A percentile compares a stretch with the other conserved stretches of the same genome.
Evolutionary conservation across 2,888 invertebrate genomes (phyloP).

Genomic region (Drosophila borborema): DNA sequence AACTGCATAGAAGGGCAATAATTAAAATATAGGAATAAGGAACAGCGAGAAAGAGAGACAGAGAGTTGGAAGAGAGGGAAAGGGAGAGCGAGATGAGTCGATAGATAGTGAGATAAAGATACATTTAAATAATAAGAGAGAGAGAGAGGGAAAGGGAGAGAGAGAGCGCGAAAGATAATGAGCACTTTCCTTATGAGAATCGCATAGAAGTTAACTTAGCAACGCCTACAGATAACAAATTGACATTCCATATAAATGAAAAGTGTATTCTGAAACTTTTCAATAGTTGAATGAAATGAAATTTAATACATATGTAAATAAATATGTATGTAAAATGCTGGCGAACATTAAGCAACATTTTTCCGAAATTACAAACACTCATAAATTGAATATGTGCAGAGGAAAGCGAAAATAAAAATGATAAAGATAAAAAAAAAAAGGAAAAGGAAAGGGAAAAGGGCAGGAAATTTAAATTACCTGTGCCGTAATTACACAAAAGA

Average conservation of each 20-base stretch:
- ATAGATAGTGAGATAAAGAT: neutral
- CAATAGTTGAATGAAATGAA: neutral
- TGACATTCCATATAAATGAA: neutral
- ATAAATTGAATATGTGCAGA: constrained; percentile 22
- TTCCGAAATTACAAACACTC: constrained; percentile 13
- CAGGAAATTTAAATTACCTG: constrained; percentile 77
- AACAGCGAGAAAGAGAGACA: too few relatives aligned
- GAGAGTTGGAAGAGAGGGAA: too few relatives aligned
- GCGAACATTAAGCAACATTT: constrained; percentile 23
- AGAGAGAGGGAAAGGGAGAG: neutral
- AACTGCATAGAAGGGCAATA: too few relatives aligned
- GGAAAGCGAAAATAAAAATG: neutral
- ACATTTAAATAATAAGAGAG: neutral
- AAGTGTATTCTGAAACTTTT: too few relatives aligned
- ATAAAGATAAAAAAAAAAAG: neutral
- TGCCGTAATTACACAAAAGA: constrained; percentile 78
- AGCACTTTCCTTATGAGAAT: neutral
- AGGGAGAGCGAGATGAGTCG: too few relatives aligned
- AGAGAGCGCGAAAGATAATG: neutral
- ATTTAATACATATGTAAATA: constrained; percentile 10
- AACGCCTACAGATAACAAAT: too few relatives aligned
- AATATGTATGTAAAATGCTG: constrained; percentile 2
- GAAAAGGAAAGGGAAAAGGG: too few relatives aligned
- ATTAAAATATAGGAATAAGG: too few relatives aligned
- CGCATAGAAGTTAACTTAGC: neutral